A percentile compares a stretch with the other conserved stretches of the same genome.
These are phyloP conservation scores for Drosophila repleta DNA, from an alignment of 1,140 invertebrate genomes.

Conservation along the genomic window DNA sequence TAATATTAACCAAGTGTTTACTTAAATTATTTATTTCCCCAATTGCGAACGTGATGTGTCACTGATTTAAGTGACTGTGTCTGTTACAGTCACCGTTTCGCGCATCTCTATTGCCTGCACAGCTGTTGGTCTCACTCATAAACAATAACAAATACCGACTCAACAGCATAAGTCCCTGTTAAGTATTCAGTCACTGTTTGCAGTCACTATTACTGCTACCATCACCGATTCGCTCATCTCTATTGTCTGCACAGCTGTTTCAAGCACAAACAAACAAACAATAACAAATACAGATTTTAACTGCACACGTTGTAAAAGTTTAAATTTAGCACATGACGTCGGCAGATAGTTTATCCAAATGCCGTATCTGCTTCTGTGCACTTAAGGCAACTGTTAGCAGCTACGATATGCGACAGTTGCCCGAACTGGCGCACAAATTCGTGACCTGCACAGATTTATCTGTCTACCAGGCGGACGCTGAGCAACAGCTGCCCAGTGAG, in stretches of 20 bases:
- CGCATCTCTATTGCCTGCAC: neutral
- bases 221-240: conserved; percentile 1
- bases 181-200: neutral
- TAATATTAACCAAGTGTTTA: no score
- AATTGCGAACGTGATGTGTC: no score
- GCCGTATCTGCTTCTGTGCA: conserved; percentile 51
- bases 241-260: conserved; percentile 20
- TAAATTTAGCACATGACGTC: conserved; percentile 15
- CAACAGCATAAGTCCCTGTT: neutral
- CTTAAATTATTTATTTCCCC: no score
- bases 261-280: conserved; percentile 17
- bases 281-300: conserved; percentile 1
- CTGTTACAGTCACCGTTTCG: neutral
- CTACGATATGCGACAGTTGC: conserved; percentile 35
- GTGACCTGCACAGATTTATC: conserved; percentile 44
- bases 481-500: conserved; percentile 31
- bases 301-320: neutral
- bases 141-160: conserved; percentile 8
- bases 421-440: conserved; percentile 48
- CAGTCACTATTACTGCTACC: neutral
- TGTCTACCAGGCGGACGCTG: neutral
- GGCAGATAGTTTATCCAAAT: conserved; percentile 9
- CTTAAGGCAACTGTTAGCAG: conserved; percentile 1
- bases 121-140: conserved; percentile 20
- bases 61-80: no score